A percentile compares a stretch with the other conserved stretches of the same genome.
These are phyloP conservation scores for Sitta europaea DNA, from an alignment of 2,113 vertebrate species.

Conservation along the genomic window DNA sequence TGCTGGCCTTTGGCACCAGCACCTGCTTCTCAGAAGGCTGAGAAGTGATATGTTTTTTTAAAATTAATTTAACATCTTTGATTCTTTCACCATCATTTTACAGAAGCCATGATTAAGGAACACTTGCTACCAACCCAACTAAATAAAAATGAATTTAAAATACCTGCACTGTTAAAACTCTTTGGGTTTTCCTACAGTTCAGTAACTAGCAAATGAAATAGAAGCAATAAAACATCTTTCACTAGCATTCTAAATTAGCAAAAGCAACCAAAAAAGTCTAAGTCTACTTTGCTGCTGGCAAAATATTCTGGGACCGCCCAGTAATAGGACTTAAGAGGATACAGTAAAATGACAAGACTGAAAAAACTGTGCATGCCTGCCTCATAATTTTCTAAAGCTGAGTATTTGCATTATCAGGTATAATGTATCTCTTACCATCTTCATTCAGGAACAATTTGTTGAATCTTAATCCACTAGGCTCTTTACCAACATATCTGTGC, in stretches of 20 bases:
- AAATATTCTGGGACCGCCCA: background rate
- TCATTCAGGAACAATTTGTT: conserved; percentile 98
- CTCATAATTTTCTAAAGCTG: background rate
- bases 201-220: background rate
- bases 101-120: background rate
- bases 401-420: background rate
- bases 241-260: background rate
- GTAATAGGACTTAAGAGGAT: background rate
- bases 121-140: background rate
- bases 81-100: background rate
- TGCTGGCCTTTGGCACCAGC: background rate
- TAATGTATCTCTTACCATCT: conserved; percentile 82
- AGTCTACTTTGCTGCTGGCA: background rate
- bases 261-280: background rate
- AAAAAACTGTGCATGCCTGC: background rate
- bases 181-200: background rate
- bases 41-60: background rate
- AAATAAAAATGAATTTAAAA: background rate
- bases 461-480: conserved; percentile 95
- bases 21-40: background rate
- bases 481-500: conserved; percentile 96
- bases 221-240: background rate
- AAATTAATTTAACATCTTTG: background rate
- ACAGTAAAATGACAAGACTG: background rate
- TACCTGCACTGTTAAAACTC: background rate